A percentile compares a stretch with the other conserved stretches of the same genome.
These are phyloP conservation scores for Fragariocoptes setiger DNA, from an alignment of 1,140 invertebrate species.

Conservation along the genomic window DNA sequence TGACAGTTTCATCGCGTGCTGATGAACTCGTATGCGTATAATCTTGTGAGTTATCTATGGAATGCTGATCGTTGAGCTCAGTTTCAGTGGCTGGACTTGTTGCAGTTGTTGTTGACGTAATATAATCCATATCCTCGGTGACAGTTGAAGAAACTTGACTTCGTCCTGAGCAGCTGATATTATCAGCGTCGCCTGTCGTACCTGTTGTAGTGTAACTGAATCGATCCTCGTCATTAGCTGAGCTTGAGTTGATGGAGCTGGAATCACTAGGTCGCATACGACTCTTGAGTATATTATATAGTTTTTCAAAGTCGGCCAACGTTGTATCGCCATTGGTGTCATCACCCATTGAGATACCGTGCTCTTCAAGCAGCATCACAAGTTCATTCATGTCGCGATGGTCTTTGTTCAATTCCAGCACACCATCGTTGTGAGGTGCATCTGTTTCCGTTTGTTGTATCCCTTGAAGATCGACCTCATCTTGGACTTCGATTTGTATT, in stretches of 20 bases:
- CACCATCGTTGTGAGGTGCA: too few species aligned
- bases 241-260: background rate
- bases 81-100: too few species aligned
- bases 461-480: too few species aligned
- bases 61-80: background rate
- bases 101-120: too few species aligned
- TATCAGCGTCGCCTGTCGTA: background rate
- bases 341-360: background rate
- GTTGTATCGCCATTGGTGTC: background rate
- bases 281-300: background rate
- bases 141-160: background rate
- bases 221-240: background rate
- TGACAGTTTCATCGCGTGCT: background rate
- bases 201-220: background rate
- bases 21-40: background rate
- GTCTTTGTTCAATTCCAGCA: too few species aligned
- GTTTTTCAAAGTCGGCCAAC: background rate
- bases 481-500: too few species aligned
- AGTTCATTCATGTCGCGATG: background rate
- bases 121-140: background rate
- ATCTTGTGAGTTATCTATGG: background rate
- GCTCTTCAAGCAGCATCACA: background rate
- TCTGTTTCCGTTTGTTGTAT: too few species aligned
- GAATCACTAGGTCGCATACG: background rate
- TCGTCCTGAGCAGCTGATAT: background rate